Base-by-base conservation (phyloP, 1,140 invertebrate genomes). In the Leptinotarsa defecta region DNA sequence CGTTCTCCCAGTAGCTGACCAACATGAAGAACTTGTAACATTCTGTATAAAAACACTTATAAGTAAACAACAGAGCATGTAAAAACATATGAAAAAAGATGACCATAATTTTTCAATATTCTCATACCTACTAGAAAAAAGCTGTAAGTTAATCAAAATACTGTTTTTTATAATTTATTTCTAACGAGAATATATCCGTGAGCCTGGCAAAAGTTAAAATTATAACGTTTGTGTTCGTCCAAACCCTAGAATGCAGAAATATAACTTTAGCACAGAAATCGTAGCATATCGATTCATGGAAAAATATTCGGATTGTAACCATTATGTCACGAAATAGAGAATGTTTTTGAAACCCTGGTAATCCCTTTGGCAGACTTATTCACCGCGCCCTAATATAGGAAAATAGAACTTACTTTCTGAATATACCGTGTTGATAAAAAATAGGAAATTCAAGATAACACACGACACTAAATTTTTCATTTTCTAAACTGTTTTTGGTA, bases 381-480 rank as follows among this genome's bases (percentile, higher is more conserved):
- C 11, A 63, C 17, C 22, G 71, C 62, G 27, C 67, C 67, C 34
- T 48, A 52, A 57, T 48, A 15, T 22, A 57, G 24, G 27, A 64
- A 73, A 73, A 73, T 49, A 70, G 57, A 43, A 73, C 71, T 73
- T 73, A 73, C 71, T 71, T 71, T 22, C 68, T 43, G 62, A 73
- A 73, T 43, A 65, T 48, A 73, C 61, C 19, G 48, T 57, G 73
- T 65, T 69, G 67, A 74, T 69, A 20, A 68, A 69, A 69, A 74
- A 74, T 74, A 74, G 48, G 52, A 74, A 74, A 74, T 74, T 68
- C 49, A 74, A 74, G 73, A 49, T 63, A 74, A 69, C 49, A 74
- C 73, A 68, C 48, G 61, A 74, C 73, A 74, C 65, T 20, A 74
- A 74, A 74, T 74, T 68, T 69, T 74, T 74, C 73, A 74, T 74